Evolutionary conservation across 2,888 invertebrate genomes (phyloP).

Genomic region (Drosophila antonietae): DNA sequence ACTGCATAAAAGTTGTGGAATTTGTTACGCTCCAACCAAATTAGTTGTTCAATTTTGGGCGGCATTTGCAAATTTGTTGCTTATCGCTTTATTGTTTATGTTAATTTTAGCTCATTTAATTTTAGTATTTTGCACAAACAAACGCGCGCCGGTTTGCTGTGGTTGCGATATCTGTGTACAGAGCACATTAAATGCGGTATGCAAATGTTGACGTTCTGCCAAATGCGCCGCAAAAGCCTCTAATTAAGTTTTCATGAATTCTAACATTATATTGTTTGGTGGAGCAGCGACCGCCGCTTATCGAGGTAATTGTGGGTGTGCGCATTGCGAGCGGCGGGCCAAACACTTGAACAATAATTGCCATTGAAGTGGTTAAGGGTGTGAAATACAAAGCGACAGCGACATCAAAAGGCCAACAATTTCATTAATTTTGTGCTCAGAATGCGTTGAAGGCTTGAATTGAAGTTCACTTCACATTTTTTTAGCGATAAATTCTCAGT

Average conservation of each 20-base stretch:
- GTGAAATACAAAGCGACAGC: background rate
- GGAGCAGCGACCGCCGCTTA: slow-evolving; percentile 38
- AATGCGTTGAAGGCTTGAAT: background rate
- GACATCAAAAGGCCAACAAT: slow-evolving; percentile 2
- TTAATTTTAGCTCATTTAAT: slow-evolving; percentile 74
- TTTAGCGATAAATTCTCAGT: background rate
- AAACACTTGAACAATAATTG: slow-evolving; percentile 26
- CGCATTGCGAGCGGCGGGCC: slow-evolving; percentile 11
- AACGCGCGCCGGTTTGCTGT: slow-evolving; percentile 43
- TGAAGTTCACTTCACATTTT: background rate
- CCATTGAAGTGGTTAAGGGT: background rate
- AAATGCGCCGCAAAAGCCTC: slow-evolving; percentile 65
- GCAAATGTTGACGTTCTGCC: slow-evolving; percentile 65
- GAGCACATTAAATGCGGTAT: slow-evolving; percentile 74
- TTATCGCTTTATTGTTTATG: slow-evolving; percentile 78
- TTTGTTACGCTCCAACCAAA: slow-evolving; percentile 58
- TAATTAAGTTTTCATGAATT: slow-evolving; percentile 76
- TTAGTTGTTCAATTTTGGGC: slow-evolving; percentile 65
- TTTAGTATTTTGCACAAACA: slow-evolving; percentile 59
- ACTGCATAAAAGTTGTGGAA: slow-evolving; percentile 28
- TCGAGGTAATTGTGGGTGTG: slow-evolving; percentile 40
- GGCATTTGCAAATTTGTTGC: slow-evolving; percentile 58
- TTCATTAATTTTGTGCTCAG: background rate
- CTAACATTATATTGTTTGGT: slow-evolving; percentile 42
- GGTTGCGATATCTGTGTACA: slow-evolving; percentile 56